Evolutionary conservation across 92 coral and sea anemone genomes (phyloP).

Genomic region (Parazoanthus atlanticus): DNA sequence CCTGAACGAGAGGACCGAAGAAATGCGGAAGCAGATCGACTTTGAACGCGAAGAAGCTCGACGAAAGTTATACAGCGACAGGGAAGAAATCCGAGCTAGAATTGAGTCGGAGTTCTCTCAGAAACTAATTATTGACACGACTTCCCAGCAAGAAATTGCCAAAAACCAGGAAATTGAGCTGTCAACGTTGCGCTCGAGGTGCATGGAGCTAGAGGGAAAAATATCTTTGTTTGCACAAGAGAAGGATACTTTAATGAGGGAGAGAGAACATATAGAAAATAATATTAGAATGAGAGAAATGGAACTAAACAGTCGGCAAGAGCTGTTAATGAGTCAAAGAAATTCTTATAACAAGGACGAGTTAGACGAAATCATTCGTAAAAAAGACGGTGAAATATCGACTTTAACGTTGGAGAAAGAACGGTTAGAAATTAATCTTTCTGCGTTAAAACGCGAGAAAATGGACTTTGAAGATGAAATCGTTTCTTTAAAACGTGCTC

Average conservation of each 20-base stretch:
- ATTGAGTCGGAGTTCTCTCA: slow-evolving; percentile 75
- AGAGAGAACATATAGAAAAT: slow-evolving; percentile 69
- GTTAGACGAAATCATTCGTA: slow-evolving; percentile 68
- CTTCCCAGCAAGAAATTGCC: slow-evolving; percentile 53
- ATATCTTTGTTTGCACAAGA: slow-evolving; percentile 55
- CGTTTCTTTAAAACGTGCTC: slow-evolving; percentile 59
- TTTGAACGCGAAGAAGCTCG: slow-evolving; percentile 75
- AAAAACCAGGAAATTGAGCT: slow-evolving; percentile 70
- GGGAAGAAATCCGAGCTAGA: slow-evolving; percentile 71
- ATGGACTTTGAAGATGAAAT: slow-evolving; percentile 85
- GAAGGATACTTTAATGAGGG: slow-evolving; percentile 71
- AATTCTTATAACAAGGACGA: slow-evolving; percentile 54
- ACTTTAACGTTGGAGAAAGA: slow-evolving; percentile 70
- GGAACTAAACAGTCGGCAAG: slow-evolving; percentile 47
- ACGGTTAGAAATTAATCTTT: slow-evolving; percentile 65
- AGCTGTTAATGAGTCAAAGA: slow-evolving; percentile 17
- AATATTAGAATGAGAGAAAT: slow-evolving; percentile 59
- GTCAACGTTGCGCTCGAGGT: slow-evolving; percentile 65
- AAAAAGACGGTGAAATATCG: slow-evolving; percentile 75
- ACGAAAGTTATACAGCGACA: slow-evolving; percentile 61
- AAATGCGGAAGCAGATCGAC: slow-evolving; percentile 73
- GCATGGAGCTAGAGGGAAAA: slow-evolving; percentile 62
- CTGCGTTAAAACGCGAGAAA: slow-evolving; percentile 80
- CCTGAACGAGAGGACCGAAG: slow-evolving; percentile 75
- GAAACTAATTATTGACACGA: slow-evolving; percentile 64